A percentile compares a stretch with the other conserved stretches of the same genome.
Evolutionary conservation across 1,140 invertebrate species (phyloP).

Genomic region (Thaumetopoea pityocampa): DNA sequence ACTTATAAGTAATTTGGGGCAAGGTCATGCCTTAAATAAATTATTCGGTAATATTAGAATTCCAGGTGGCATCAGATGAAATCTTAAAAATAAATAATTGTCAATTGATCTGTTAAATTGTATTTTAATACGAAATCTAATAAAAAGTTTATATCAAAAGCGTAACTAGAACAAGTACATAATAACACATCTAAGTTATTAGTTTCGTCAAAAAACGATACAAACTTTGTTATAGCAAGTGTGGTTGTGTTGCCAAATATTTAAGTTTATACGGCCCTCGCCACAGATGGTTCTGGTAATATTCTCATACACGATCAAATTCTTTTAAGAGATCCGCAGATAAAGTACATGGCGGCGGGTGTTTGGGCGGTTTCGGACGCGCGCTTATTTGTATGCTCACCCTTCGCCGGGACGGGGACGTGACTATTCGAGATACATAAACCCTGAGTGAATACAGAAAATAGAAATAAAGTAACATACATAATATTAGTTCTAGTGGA

Average conservation of each 20-base stretch:
- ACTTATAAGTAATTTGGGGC: no score
- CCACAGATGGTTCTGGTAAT: slow-evolving; percentile 71
- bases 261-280: slow-evolving; percentile 71
- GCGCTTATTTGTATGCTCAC: slow-evolving; percentile 74
- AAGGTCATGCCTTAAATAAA: no score
- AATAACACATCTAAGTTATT: slow-evolving; percentile 4
- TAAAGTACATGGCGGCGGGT: slow-evolving; percentile 69
- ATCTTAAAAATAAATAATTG: no score
- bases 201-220: slow-evolving; percentile 8
- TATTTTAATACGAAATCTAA: no score
- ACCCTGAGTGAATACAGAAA: slow-evolving; percentile 74
- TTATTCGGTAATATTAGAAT: no score
- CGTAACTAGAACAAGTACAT: no score
- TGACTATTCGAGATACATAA: slow-evolving; percentile 76
- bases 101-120: no score
- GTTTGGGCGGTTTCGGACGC: slow-evolving; percentile 68
- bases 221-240: slow-evolving; percentile 28
- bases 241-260: slow-evolving; percentile 35
- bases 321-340: slow-evolving; percentile 72
- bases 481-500: slow-evolving; percentile 63
- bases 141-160: no score
- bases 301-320: slow-evolving; percentile 73
- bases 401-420: slow-evolving; percentile 62
- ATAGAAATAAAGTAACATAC: slow-evolving; percentile 75
- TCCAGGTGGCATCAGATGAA: no score